Evolutionary conservation across 2,113 vertebrate species (phyloP).

Genomic region (Rhinichthys klamathensis): DNA sequence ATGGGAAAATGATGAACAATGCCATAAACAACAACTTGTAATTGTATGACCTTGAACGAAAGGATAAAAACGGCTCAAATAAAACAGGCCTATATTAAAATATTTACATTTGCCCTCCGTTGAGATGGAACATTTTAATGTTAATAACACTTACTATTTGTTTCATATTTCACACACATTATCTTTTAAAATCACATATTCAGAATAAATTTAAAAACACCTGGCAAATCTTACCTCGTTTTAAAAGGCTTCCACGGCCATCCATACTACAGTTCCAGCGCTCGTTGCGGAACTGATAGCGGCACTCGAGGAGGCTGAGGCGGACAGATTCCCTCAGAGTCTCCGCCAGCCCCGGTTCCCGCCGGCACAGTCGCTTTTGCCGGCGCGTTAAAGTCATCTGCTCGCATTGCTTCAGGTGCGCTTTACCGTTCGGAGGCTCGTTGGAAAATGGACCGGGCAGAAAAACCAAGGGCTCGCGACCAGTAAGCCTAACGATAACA

Average conservation of each 20-base stretch:
- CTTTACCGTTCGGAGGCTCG: slow-evolving; percentile 76
- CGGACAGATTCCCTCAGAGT: slow-evolving; percentile 90
- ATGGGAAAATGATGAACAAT: not conserved
- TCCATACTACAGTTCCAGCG: slow-evolving; percentile 99
- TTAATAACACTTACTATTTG: not conserved
- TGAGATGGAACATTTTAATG: not conserved
- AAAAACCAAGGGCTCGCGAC: slow-evolving; percentile 88
- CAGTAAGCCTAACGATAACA: slow-evolving; percentile 80
- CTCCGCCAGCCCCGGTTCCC: slow-evolving; percentile 93
- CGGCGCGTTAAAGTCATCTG: slow-evolving; percentile 87
- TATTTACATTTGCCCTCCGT: not conserved
- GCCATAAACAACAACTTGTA: not conserved
- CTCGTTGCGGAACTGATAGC: slow-evolving; percentile 92
- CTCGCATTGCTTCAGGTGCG: slow-evolving; percentile 94
- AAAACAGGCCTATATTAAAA: not conserved
- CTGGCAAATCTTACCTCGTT: slow-evolving; percentile 82
- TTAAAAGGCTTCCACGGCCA: slow-evolving; percentile 89
- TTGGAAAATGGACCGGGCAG: slow-evolving; percentile 79
- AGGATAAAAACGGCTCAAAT: not conserved
- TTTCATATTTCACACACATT: not conserved
- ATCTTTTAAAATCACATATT: not conserved
- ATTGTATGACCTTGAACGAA: not conserved
- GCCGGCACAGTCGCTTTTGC: slow-evolving; percentile 90
- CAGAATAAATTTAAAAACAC: not conserved
- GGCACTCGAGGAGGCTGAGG: slow-evolving; percentile 91